A percentile compares a stretch with the other conserved stretches of the same genome.
Conservation (phyloP, 2,888 invertebrate genomes). For the Lycia hirtaria region DNA sequence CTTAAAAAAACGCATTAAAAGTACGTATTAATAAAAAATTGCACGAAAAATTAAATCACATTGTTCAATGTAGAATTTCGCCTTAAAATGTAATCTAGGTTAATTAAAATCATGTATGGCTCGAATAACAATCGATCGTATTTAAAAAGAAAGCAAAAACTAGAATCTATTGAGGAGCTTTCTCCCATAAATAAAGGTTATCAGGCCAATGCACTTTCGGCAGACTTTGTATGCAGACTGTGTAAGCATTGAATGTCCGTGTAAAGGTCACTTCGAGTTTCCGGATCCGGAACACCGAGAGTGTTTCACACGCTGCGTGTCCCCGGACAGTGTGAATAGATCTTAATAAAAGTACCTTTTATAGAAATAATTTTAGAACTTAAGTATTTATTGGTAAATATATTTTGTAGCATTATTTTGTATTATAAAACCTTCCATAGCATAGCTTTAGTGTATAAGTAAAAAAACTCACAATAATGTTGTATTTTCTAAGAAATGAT, state of each 20-base stretch:
- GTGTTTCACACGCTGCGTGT: conserved; percentile 70
- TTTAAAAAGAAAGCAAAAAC: conserved; percentile 49
- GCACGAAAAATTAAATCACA: background rate
- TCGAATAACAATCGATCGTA: conserved; percentile 44
- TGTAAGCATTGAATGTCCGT: conserved; percentile 30
- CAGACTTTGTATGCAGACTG: conserved; percentile 31
- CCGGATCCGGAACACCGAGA: conserved; percentile 15
- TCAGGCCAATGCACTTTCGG: conserved; percentile 39
- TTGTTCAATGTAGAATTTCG: conserved; percentile 11
- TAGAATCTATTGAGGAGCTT: conserved; percentile 42
- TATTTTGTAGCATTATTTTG: conserved; percentile 60
- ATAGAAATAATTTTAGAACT: conserved; percentile 61
- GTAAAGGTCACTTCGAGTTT: conserved; percentile 34
- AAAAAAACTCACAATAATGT: conserved; percentile 56
- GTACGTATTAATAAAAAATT: background rate
- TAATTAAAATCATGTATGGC: conserved; percentile 39
- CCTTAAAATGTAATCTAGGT: conserved; percentile 21
- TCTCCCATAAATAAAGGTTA: conserved; percentile 43
- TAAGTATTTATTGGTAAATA: conserved; percentile 83
- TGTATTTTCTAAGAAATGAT: conserved; percentile 61
- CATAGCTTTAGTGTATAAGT: conserved; percentile 38
- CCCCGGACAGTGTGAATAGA: too few relatives aligned
- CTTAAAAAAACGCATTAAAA: conserved; percentile 6
- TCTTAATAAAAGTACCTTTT: conserved; percentile 82
- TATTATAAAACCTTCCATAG: conserved; percentile 67